Percentiles rank a stretch among this genome's conserved stretches.
Evolutionary conservation across 2,113 vertebrate genomes (phyloP).

Genomic region (Aplodontia rufa): DNA sequence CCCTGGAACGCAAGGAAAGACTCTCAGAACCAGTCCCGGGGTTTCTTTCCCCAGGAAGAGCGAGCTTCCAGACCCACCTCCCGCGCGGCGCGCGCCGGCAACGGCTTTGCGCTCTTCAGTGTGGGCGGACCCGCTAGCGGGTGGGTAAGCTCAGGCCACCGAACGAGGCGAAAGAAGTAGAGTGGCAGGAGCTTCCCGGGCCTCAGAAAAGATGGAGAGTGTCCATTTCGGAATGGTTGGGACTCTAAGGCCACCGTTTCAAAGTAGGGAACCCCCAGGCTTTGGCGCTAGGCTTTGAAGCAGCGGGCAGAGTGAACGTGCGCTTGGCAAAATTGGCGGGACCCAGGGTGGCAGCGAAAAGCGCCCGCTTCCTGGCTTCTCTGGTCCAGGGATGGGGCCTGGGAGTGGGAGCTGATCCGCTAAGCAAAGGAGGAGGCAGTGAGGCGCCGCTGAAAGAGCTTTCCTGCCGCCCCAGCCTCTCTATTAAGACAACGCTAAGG

Average conservation of each 20-base stretch:
- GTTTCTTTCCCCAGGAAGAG: neutral
- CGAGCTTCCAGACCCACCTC: neutral
- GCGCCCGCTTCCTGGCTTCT: neutral
- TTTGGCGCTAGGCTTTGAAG: accelerated
- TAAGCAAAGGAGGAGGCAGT: neutral
- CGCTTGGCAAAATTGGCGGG: neutral
- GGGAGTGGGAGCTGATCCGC: neutral
- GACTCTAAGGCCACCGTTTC: neutral
- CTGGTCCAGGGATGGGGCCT: accelerated
- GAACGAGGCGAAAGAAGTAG: neutral
- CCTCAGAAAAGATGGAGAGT: neutral
- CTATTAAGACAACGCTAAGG: conserved; percentile 88
- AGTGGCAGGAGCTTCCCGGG: neutral
- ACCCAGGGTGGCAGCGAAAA: accelerated
- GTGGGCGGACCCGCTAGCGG: accelerated
- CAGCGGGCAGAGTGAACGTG: accelerated
- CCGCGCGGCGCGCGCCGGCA: accelerated
- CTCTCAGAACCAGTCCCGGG: neutral
- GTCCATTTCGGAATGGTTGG: neutral
- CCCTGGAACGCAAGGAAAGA: too few species aligned
- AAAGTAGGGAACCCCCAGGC: neutral
- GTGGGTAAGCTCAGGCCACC: neutral
- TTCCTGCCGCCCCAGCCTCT: neutral
- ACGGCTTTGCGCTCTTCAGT: accelerated
- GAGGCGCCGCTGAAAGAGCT: neutral